Conservation (phyloP, 2,113 vertebrate species). For the Gobiocypris rarus region DNA sequence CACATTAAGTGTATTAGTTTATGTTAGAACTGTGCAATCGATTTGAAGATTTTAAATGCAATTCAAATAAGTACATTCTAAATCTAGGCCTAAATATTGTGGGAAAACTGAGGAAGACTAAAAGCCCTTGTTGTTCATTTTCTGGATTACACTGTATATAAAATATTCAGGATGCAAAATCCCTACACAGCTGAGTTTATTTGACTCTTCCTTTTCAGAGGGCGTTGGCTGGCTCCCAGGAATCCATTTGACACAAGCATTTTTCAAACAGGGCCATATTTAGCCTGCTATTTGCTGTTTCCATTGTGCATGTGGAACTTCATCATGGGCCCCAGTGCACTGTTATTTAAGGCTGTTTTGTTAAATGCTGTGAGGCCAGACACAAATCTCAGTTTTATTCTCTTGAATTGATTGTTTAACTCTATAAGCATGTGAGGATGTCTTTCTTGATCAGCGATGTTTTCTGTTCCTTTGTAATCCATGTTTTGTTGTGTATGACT, state of each 20-base stretch:
- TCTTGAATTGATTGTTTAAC: neutral
- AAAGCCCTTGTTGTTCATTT: slow-evolving; percentile 30
- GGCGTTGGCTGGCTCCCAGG: slow-evolving; percentile 23
- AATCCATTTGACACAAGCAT: slow-evolving; percentile 27
- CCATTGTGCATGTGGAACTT: slow-evolving; percentile 35
- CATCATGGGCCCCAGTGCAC: neutral
- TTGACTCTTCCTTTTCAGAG: slow-evolving; percentile 20
- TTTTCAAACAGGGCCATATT: slow-evolving; percentile 35
- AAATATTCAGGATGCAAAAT: slow-evolving; percentile 25
- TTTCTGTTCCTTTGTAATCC: neutral
- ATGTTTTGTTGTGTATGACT: slow-evolving; percentile 20
- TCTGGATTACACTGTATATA: neutral
- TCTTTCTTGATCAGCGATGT: neutral
- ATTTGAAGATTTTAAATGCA: neutral
- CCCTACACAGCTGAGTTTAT: slow-evolving; percentile 30
- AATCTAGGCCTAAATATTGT: neutral
- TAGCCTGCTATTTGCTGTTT: slow-evolving; percentile 41
- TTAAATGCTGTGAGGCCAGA: neutral
- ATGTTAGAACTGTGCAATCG: neutral
- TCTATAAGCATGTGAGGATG: neutral
- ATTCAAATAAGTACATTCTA: neutral
- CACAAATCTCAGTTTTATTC: neutral
- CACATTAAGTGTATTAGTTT: neutral
- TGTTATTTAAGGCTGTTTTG: neutral
- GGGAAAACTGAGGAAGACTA: neutral